Evolutionary conservation across 2,113 vertebrate species (phyloP).

Genomic region (Centrocercus urophasianus): DNA sequence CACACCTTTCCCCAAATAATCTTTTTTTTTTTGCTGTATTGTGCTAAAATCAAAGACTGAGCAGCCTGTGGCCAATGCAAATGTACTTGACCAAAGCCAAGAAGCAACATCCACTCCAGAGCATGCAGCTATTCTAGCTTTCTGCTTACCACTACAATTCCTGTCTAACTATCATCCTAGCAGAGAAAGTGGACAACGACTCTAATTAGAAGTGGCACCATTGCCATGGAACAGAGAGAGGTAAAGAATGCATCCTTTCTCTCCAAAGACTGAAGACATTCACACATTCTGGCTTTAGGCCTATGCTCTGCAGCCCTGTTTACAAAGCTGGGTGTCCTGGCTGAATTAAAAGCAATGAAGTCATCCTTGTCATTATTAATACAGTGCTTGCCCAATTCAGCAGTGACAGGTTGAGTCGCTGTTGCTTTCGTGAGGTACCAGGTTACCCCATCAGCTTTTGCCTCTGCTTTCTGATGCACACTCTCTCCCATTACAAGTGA

Average conservation of each 20-base stretch:
- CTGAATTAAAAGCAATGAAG: constrained; percentile 39
- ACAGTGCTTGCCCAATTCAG: not conserved
- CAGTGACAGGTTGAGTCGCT: not conserved
- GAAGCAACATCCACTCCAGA: not conserved
- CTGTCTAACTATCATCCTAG: not conserved
- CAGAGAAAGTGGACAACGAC: not conserved
- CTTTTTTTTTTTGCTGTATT: not conserved
- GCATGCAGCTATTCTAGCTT: not conserved
- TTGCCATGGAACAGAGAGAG: constrained; percentile 11
- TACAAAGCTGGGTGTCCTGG: constrained; percentile 16
- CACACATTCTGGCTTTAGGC: constrained; percentile 53
- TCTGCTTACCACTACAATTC: constrained; percentile 21
- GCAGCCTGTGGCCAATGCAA: not conserved
- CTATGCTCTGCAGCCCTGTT: not conserved
- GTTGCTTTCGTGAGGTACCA: not conserved
- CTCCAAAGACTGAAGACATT: constrained; percentile 51
- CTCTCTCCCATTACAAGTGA: not conserved
- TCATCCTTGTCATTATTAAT: not conserved
- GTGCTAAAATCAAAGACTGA: not conserved
- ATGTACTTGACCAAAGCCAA: not conserved
- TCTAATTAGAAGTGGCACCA: constrained; percentile 15
- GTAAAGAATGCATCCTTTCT: constrained; percentile 66
- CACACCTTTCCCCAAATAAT: not conserved
- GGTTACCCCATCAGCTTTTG: not conserved
- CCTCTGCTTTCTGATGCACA: not conserved